These are phyloP conservation scores for Glaucomys volans DNA, from an alignment of 2,113 vertebrate species.

Conservation along the genomic window DNA sequence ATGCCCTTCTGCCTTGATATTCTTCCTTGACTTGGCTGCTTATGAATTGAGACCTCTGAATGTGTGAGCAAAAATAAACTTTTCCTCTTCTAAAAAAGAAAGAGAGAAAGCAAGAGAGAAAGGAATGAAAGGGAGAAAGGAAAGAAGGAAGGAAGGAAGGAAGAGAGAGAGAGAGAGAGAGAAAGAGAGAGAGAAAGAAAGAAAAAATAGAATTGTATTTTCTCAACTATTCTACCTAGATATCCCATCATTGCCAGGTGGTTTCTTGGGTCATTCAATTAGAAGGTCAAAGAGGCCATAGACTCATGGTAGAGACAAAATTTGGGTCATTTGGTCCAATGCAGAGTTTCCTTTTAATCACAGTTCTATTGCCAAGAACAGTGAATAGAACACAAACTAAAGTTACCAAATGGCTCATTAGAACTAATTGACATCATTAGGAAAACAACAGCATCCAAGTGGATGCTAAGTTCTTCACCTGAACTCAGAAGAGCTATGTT, in stretches of 20 bases:
- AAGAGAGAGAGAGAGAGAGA: background rate
- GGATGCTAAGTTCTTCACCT: no score
- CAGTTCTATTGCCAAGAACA: background rate
- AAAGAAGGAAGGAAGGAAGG: no score
- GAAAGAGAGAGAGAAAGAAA: no score
- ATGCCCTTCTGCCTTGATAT: no score
- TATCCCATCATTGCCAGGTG: background rate
- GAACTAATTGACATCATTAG: accelerated
- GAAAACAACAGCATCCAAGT: background rate
- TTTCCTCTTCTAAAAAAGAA: no score
- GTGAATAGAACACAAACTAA: background rate
- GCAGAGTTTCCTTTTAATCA: background rate
- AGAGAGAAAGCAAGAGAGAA: no score
- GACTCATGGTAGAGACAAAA: background rate
- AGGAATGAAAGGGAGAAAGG: no score
- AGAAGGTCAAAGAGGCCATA: background rate
- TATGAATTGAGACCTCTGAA: no score
- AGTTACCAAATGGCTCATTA: background rate
- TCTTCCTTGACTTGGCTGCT: no score
- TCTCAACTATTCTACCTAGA: background rate
- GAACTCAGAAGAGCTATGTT: background rate
- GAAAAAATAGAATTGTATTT: background rate
- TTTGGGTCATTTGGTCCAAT: background rate
- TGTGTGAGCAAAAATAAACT: no score
- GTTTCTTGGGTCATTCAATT: background rate